Percentiles rank a stretch among this genome's conserved stretches.
These are phyloP conservation scores for Drosophila recens DNA, from an alignment of 2,888 invertebrate genomes.

Conservation along the genomic window DNA sequence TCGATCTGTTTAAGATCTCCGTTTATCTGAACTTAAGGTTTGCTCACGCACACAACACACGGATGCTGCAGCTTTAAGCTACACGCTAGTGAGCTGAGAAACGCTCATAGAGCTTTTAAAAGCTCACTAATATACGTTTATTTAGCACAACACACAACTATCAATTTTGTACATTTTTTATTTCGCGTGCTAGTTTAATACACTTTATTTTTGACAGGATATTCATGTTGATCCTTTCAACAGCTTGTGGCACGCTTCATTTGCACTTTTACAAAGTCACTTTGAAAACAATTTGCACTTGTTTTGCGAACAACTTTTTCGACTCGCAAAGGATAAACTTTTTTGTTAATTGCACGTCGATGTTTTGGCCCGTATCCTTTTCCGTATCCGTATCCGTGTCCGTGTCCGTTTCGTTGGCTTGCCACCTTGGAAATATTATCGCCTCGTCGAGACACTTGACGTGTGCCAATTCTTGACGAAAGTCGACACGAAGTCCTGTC, in stretches of 20 bases:
- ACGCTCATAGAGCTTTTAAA: background rate
- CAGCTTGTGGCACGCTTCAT: constrained; percentile 22
- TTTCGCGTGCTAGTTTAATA: constrained; percentile 11
- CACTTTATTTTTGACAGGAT: constrained; percentile 2
- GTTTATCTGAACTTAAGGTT: background rate
- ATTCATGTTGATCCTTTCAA: constrained; percentile 13
- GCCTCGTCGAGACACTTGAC: constrained; percentile 51
- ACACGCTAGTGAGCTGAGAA: background rate
- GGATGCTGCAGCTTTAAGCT: constrained; percentile 4
- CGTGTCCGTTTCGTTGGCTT: constrained; percentile 44
- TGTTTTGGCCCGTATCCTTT: background rate
- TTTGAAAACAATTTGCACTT: constrained; percentile 72
- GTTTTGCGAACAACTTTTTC: constrained; percentile 11
- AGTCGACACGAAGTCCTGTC: constrained; percentile 21
- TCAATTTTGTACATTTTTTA: background rate
- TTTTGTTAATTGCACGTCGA: constrained; percentile 46
- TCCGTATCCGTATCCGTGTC: constrained; percentile 25
- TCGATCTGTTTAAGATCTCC: background rate
- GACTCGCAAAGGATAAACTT: constrained; percentile 32
- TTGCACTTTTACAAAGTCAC: constrained; percentile 32
- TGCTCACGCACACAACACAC: background rate
- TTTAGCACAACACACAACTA: background rate
- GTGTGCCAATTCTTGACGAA: constrained; percentile 11
- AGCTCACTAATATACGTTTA: background rate
- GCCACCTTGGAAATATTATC: constrained; percentile 53